phyloP scores from a whole-genome alignment of 2,888 invertebrate species.

The Acronicta aceris region DNA sequence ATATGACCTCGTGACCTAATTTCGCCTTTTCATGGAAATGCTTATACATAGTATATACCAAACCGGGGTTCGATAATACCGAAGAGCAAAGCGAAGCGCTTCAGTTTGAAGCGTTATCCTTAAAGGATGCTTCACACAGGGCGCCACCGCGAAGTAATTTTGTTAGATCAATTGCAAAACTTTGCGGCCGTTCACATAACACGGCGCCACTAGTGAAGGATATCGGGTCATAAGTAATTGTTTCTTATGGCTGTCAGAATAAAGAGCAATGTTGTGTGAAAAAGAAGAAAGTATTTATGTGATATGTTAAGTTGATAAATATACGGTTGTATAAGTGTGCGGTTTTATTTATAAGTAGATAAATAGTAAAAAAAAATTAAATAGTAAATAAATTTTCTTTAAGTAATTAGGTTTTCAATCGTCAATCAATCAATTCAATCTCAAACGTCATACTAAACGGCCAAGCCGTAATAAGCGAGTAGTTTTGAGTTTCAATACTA shows the following conservation, averaged over 20 bases:
- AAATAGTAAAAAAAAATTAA: too few relatives aligned
- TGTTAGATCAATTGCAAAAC: constrained; percentile 74
- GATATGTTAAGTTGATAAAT: too few relatives aligned
- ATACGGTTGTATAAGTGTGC: too few relatives aligned
- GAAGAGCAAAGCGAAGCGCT: constrained; percentile 32
- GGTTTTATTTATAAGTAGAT: too few relatives aligned
- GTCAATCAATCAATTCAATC: too few relatives aligned
- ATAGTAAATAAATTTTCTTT: too few relatives aligned
- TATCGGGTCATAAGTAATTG: constrained; percentile 53
- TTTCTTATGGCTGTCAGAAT: constrained; percentile 14
- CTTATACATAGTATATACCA: constrained; percentile 27
- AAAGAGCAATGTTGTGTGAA: too few relatives aligned
- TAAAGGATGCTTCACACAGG: constrained; percentile 50
- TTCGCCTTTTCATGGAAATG: constrained; percentile 20
- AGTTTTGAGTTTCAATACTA: too few relatives aligned
- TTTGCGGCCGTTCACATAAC: constrained; percentile 67
- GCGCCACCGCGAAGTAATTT: constrained; percentile 61
- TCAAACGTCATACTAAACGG: too few relatives aligned
- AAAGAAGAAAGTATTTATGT: too few relatives aligned
- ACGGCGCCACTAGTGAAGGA: constrained; percentile 66
- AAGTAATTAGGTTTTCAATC: too few relatives aligned
- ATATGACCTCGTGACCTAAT: constrained; percentile 20
- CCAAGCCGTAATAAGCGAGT: too few relatives aligned
- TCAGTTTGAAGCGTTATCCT: constrained; percentile 31
- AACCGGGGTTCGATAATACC: constrained; percentile 35